Evolutionary conservation across 2,113 vertebrate genomes (phyloP), one percentile per base, ranked within the genome.

Genomic region (Atractosteus spatula): DNA sequence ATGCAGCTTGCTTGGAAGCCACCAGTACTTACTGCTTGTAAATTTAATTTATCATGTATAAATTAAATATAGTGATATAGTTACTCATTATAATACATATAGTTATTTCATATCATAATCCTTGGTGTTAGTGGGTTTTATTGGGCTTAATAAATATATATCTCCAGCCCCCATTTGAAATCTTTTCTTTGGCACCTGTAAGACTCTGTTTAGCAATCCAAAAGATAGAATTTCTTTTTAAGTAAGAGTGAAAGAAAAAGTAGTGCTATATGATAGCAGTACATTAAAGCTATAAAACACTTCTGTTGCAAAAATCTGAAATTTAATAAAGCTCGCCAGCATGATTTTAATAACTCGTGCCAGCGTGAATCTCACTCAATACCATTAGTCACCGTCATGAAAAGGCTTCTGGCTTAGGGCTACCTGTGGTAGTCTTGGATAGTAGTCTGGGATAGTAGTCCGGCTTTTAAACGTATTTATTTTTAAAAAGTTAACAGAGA

Each of bases 321-420:
- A 82, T 82, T 69, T 74, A 84, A 82, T 84, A 79, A 81, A 68
- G 65, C 43, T 75, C 80, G 70, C 76, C 47, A 44, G 72, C 80
- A 70, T 78, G 79, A 68, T 69, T 78, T 62, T 62, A 29, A 17
- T 14, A n/a, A 41, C 4, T 65, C 51, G n/a, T 13, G 45, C 51
- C 43, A 41, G 43, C 0, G 5, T 41, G 45, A 29, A 8, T 71
- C 41, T 71, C 14, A 63, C 42, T 71, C 7, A 44, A 1, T 8
- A 3, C 61, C 44, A 63, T 64, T 42, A 68, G 56, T 54, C 51
- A 73, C 43, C 66, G 41, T 62, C 41, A 47, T 11, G 57, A 14
- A 54, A 42, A 43, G 44, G 12, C 55, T 65, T 43, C 44, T 54
- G 72, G 65, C 11, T 64, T 16, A 41, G 61, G 70, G 59, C 16